A percentile compares a stretch with the other conserved stretches of the same genome.
Conservation (phyloP, 2,113 vertebrate genomes). For the Vulpes ferrilata region DNA sequence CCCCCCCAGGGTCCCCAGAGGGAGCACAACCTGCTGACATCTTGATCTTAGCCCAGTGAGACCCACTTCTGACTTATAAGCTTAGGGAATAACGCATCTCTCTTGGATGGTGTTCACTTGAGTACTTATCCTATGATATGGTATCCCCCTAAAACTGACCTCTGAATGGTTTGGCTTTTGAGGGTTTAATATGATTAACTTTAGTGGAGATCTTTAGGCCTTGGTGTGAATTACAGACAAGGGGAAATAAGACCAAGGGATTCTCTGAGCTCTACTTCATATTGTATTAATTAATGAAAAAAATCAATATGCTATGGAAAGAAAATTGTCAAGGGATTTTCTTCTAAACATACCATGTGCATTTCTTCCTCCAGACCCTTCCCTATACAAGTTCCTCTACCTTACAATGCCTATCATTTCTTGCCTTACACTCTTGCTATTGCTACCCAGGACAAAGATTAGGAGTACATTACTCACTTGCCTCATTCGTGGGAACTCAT, state of each 20-base stretch:
- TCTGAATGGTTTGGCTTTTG: not conserved
- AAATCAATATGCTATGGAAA: not conserved
- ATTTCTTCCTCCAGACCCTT: not conserved
- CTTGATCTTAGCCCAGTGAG: not conserved
- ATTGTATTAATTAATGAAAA: not conserved
- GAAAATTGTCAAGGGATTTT: fast-evolving
- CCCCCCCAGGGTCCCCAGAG: not conserved
- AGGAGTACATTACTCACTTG: not conserved
- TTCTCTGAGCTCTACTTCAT: not conserved
- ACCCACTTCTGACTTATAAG: not conserved
- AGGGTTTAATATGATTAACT: not conserved
- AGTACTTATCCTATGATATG: not conserved
- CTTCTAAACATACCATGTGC: fast-evolving
- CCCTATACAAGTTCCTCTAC: fast-evolving
- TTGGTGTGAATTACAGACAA: not conserved
- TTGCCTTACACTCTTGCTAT: not conserved
- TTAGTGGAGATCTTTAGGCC: not conserved
- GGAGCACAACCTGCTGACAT: not conserved
- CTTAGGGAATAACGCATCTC: not conserved
- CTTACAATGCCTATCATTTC: not conserved
- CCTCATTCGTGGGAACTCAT: not conserved
- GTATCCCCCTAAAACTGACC: not conserved
- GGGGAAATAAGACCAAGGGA: not conserved
- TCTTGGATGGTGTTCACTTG: not conserved
- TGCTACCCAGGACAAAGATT: not conserved